These are phyloP conservation scores for Plagodis dolabraria DNA, from an alignment of 2,888 invertebrate genomes.

Conservation along the genomic window DNA sequence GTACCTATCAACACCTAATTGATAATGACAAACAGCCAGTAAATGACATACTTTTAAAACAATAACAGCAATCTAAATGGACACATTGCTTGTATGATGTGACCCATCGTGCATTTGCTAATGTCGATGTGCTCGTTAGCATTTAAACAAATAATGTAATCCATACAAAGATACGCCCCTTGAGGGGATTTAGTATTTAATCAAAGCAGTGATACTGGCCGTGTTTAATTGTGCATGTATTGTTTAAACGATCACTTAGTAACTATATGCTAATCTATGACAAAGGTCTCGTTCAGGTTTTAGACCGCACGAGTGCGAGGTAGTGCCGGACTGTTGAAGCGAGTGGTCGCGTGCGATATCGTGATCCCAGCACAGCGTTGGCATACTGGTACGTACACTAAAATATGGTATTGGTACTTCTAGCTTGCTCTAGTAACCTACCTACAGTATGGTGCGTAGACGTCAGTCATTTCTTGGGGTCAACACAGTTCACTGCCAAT, in stretches of 20 bases:
- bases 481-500: slow-evolving; percentile 66
- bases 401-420: slow-evolving; percentile 34
- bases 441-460: slow-evolving; percentile 44
- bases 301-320: slow-evolving; percentile 49
- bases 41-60: neutral
- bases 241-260: slow-evolving; percentile 5
- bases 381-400: slow-evolving; percentile 5
- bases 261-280: slow-evolving; percentile 16
- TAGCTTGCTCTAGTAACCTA: slow-evolving; percentile 54
- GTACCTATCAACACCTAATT: no score
- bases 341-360: slow-evolving; percentile 60
- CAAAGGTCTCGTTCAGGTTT: slow-evolving; percentile 14
- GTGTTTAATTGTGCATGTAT: slow-evolving; percentile 2
- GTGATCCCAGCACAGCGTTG: slow-evolving; percentile 4
- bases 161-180: slow-evolving; percentile 6
- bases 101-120: no score
- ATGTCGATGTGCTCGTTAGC: neutral
- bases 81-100: slow-evolving; percentile 12
- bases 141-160: slow-evolving; percentile 5
- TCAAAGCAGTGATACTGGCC: slow-evolving; percentile 7
- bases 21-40: neutral
- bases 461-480: slow-evolving; percentile 45
- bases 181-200: slow-evolving; percentile 5
- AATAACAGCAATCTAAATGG: neutral
- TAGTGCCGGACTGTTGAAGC: slow-evolving; percentile 48